Percentiles rank a stretch among this genome's conserved stretches.
phyloP scores from a whole-genome alignment of 1,140 invertebrate species.

The Trichonephila clavata region DNA sequence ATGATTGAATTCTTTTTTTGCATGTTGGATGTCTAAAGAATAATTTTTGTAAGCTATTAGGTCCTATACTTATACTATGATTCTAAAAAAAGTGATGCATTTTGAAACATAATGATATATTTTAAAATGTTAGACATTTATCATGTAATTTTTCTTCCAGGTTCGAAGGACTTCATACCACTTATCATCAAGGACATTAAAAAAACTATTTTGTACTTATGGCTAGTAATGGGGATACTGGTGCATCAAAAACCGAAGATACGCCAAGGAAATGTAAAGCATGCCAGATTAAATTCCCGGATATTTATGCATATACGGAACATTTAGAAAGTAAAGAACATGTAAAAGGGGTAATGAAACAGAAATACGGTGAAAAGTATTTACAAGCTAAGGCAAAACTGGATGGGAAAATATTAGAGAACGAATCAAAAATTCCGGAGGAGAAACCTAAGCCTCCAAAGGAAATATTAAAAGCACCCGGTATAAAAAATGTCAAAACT shows the following conservation, averaged over 20 bases:
- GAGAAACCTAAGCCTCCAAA: neutral
- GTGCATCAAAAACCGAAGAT: neutral
- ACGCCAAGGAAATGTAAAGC: constrained; percentile 7
- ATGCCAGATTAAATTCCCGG: neutral
- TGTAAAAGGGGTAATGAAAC: constrained; percentile 48
- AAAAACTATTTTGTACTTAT: too few relatives aligned
- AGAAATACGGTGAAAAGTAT: constrained; percentile 53
- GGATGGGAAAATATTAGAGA: neutral
- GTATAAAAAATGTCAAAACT: neutral
- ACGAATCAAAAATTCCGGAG: neutral
- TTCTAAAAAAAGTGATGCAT: too few relatives aligned
- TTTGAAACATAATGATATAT: too few relatives aligned
- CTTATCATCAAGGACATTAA: too few relatives aligned
- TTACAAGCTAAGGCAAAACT: constrained; percentile 28
- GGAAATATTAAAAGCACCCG: neutral
- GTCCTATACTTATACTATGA: too few relatives aligned
- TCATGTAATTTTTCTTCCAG: too few relatives aligned
- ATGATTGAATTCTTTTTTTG: too few relatives aligned
- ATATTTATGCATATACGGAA: constrained; percentile 25
- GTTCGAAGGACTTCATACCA: too few relatives aligned
- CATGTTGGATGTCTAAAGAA: too few relatives aligned
- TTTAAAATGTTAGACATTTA: too few relatives aligned
- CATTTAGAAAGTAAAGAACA: constrained; percentile 52
- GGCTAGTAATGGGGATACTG: too few relatives aligned
- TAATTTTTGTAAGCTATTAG: too few relatives aligned